Evolutionary conservation across 2,113 vertebrate genomes (phyloP), one percentile per base, ranked within the genome.

Genomic region (Lathamus discolor): DNA sequence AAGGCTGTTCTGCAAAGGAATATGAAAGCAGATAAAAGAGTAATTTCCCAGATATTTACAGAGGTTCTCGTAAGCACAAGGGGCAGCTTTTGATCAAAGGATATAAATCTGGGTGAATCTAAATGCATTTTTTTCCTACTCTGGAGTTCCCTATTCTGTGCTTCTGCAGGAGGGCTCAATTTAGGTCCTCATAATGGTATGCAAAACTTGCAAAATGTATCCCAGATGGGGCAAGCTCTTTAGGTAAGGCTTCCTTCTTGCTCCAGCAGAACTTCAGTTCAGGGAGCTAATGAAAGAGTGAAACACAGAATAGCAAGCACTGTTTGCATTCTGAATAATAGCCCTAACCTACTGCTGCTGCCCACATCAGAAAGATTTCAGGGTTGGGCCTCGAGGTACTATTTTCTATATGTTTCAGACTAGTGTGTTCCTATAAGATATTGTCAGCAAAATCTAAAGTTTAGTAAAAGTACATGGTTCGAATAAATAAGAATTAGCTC

Each of bases 51-150:
- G 96, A 90, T 95, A 96, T 95, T 96, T 97, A 95, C 85, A 95
- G 88, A 93, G 94, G 91, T 95, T 93, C 89, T 95, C 83, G 89
- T 92, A 95, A 95, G 95, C 91, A 95, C 96, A 78, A 92, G 91
- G 95, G 91, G 93, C 89, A 84, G 62, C 69, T 95, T 95, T 91
- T 97, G 95, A 96, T 96, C 96, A 96, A 97, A 97, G 93, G 93
- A 92, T 92, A 91, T 61, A 95, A 86, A 96, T 93, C 92, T 95
- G 96, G 83, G 91, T 93, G 95, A 97, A 96, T 92, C 91, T 93
- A 95, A 96, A 93, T 95, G 91, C 52, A 51, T 7, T 1, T 76
- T 12, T 75, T 10, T 57, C 14, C 39, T 86, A 2, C 1, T 1
- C 43, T 51, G 52, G 85, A 75, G 79, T 78, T 93, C 52, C 61